Percentiles rank a stretch among this genome's conserved stretches.
phyloP scores from a whole-genome alignment of 2,113 vertebrate genomes.

The Oreochromis tanganicae region DNA sequence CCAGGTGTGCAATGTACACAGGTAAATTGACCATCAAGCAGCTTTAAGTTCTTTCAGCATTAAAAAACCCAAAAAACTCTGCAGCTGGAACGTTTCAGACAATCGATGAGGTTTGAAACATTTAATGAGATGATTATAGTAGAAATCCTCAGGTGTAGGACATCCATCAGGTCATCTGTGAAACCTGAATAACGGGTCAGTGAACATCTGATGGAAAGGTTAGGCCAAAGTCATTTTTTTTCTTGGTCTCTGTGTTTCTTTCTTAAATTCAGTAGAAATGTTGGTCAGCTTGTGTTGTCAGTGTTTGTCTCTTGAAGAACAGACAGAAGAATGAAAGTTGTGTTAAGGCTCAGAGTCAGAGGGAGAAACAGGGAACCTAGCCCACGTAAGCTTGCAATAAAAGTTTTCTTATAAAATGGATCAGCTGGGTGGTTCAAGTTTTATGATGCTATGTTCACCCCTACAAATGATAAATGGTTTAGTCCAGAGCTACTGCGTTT shows the following conservation, averaged over 20 bases:
- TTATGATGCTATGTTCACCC: neutral
- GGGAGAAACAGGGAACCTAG: neutral
- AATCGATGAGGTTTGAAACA: neutral
- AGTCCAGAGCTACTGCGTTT: neutral
- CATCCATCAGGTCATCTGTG: neutral
- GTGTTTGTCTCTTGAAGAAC: neutral
- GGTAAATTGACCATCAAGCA: too few relatives aligned
- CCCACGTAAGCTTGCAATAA: neutral
- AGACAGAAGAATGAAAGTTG: neutral
- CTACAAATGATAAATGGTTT: neutral
- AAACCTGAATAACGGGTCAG: neutral
- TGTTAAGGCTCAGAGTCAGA: neutral
- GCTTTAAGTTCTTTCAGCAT: too few relatives aligned
- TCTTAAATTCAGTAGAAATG: neutral
- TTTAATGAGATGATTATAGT: neutral
- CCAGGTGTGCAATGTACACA: too few relatives aligned
- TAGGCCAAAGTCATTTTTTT: too few relatives aligned
- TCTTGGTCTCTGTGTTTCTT: neutral
- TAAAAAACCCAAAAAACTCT: neutral
- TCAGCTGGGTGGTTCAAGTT: neutral
- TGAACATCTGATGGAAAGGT: neutral
- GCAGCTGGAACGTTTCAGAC: neutral
- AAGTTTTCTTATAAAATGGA: neutral
- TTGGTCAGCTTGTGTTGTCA: neutral
- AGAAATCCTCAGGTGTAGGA: neutral